Percentiles rank a stretch among this genome's conserved stretches.
phyloP scores from a whole-genome alignment of 2,888 invertebrate species.

The Zelleria hepariella region DNA sequence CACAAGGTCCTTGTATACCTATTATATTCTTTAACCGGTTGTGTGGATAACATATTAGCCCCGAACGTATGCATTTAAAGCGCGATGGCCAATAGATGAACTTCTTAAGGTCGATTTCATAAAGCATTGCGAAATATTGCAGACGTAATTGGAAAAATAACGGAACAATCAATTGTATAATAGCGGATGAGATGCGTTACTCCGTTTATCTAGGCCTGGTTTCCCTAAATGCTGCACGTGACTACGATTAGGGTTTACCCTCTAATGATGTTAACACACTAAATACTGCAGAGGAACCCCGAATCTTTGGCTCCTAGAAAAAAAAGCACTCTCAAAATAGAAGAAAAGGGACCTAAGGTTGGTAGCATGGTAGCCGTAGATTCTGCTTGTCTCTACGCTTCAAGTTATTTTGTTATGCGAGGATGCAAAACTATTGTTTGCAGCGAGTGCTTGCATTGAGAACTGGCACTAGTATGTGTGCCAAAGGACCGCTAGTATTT shows the following conservation, averaged over 20 bases:
- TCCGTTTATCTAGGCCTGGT: background rate
- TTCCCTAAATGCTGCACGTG: background rate
- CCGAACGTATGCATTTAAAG: background rate
- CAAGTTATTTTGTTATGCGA: no score
- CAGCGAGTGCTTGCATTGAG: no score
- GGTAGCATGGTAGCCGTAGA: no score
- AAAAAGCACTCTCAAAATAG: no score
- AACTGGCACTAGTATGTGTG: no score
- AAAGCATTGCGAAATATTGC: background rate
- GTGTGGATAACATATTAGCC: background rate
- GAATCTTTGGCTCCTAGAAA: no score
- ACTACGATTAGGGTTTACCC: background rate
- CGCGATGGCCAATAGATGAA: background rate
- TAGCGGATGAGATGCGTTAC: background rate
- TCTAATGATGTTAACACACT: no score
- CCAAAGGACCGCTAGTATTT: no score
- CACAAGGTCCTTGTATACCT: slow-evolving; percentile 12
- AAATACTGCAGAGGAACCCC: no score
- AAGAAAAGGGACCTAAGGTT: no score
- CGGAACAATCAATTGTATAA: background rate
- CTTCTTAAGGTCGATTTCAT: background rate
- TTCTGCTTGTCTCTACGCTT: no score
- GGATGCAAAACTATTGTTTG: no score
- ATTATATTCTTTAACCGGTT: background rate
- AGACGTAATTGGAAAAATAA: background rate